A percentile compares a stretch with the other conserved stretches of the same genome.
Conservation (phyloP, 1,140 invertebrate genomes). For the Drosophila tsacasi region DNA sequence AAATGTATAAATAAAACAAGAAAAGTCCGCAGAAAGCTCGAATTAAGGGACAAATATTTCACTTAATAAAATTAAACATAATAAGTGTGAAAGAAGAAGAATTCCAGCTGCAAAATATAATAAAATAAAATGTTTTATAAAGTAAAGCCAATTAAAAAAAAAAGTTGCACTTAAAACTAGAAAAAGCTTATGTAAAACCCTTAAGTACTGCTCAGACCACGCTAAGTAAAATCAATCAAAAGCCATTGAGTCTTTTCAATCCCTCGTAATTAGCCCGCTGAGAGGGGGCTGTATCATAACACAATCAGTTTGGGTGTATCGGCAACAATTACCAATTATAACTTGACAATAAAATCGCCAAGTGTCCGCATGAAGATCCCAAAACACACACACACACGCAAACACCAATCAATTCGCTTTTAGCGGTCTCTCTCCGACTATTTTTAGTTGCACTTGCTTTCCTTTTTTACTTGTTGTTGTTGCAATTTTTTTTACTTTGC, state of each 20-base stretch:
- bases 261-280: slow-evolving; percentile 21
- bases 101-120: neutral
- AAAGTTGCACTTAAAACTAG: neutral
- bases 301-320: slow-evolving; percentile 37
- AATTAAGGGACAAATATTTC: neutral
- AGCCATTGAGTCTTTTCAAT: slow-evolving; percentile 23
- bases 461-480: slow-evolving; percentile 30
- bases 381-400: slow-evolving; percentile 14
- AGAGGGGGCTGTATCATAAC: slow-evolving; percentile 28
- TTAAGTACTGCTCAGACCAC: neutral
- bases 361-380: slow-evolving; percentile 42
- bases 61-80: no score
- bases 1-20: neutral
- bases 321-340: slow-evolving; percentile 53
- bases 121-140: neutral
- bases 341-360: slow-evolving; percentile 58
- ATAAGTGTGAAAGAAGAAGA: no score
- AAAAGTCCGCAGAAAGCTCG: neutral
- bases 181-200: slow-evolving; percentile 18
- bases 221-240: slow-evolving; percentile 28
- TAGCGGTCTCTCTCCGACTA: slow-evolving; percentile 66
- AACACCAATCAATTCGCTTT: slow-evolving; percentile 62
- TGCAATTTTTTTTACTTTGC: slow-evolving; percentile 55
- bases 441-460: slow-evolving; percentile 76
- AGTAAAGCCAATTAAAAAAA: neutral